Conservation (phyloP, 2,113 vertebrate species). For the Elaphurus davidianus region DNA sequence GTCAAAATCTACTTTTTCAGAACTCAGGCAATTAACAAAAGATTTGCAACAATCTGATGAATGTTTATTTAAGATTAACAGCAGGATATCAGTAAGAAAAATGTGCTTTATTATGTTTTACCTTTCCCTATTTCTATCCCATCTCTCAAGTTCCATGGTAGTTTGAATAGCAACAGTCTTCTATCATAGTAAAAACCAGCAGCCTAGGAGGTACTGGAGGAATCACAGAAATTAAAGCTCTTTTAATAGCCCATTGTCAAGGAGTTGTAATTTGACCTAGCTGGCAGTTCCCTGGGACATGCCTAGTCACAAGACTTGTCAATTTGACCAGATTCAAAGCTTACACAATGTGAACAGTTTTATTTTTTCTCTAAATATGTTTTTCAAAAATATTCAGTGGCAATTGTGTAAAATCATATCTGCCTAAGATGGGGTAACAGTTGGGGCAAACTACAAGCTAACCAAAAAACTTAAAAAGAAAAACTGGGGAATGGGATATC, state of each 20-base stretch:
- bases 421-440: background rate
- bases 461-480: background rate
- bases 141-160: background rate
- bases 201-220: background rate
- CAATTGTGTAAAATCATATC: background rate
- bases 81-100: background rate
- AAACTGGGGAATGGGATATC: background rate
- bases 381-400: background rate
- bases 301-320: background rate
- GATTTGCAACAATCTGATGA: background rate
- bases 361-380: background rate
- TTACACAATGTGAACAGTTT: background rate
- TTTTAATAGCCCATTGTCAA: background rate
- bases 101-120: background rate
- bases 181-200: background rate
- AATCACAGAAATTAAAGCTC: background rate
- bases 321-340: background rate
- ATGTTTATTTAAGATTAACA: background rate
- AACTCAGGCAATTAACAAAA: background rate
- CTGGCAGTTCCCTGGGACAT: background rate
- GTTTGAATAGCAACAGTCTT: background rate
- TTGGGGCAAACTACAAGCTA: background rate
- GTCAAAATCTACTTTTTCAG: background rate
- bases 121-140: background rate
- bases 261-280: background rate